Evolutionary conservation across 1,140 invertebrate species (phyloP).

Genomic region (Lethrus apterus): DNA sequence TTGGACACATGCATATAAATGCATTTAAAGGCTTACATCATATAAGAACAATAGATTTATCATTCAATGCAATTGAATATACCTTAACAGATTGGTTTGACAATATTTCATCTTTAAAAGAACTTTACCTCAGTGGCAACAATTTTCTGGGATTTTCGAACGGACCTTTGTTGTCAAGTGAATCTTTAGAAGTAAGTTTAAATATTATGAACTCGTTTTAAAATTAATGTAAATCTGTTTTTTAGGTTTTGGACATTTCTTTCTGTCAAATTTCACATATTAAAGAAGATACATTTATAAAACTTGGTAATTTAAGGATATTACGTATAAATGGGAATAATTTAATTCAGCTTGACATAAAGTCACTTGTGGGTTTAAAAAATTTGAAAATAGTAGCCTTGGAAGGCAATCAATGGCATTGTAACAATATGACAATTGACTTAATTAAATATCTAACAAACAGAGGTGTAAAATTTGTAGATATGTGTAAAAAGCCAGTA

Average conservation of each 20-base stretch:
- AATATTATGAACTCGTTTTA: too few relatives aligned
- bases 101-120: constrained; percentile 18
- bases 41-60: constrained; percentile 30
- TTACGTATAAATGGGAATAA: constrained; percentile 46
- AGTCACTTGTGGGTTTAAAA: too few relatives aligned
- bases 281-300: constrained; percentile 39
- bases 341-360: too few relatives aligned
- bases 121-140: constrained; percentile 30
- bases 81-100: constrained; percentile 25
- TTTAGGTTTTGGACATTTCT: constrained; percentile 47
- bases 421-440: constrained; percentile 31
- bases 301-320: constrained; percentile 43
- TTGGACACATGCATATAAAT: constrained; percentile 26
- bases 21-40: constrained; percentile 24
- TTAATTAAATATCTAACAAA: background rate
- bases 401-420: constrained; percentile 42
- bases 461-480: background rate
- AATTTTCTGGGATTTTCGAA: constrained; percentile 27
- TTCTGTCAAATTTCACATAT: constrained; percentile 44
- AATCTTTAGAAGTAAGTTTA: too few relatives aligned
- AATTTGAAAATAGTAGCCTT: constrained; percentile 42
- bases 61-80: constrained; percentile 27
- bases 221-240: too few relatives aligned
- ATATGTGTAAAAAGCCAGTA: background rate
- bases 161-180: too few relatives aligned